Evolutionary conservation across 2,113 vertebrate genomes (phyloP).

Genomic region (Anser brachyrhynchus): DNA sequence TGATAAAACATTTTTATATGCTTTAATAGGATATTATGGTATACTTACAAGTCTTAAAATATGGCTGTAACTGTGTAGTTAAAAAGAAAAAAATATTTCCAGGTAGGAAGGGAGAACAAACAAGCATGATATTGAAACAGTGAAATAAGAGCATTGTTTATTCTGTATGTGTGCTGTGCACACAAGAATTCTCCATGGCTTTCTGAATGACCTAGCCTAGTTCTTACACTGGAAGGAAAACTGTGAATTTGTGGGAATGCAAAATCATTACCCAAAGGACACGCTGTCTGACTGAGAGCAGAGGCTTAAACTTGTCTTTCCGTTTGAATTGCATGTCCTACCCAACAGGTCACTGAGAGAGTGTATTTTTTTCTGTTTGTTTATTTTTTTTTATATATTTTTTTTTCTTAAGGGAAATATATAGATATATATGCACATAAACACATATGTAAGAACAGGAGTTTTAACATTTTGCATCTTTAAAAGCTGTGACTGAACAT

Average conservation of each 20-base stretch:
- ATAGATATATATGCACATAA: fast-evolving
- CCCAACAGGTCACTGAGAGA: not conserved
- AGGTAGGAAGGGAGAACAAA: not conserved
- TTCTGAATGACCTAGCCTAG: not conserved
- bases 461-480: not conserved
- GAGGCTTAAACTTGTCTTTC: not conserved
- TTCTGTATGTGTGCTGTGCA: not conserved
- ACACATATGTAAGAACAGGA: not conserved
- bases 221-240: not conserved
- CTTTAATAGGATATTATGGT: not conserved
- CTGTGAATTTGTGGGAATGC: not conserved
- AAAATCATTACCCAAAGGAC: not conserved
- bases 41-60: not conserved
- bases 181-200: not conserved
- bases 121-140: not conserved
- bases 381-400: too few species aligned
- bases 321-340: not conserved
- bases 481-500: not conserved
- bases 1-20: not conserved
- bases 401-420: not conserved
- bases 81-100: not conserved
- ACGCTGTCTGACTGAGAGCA: not conserved
- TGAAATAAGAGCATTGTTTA: not conserved
- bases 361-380: not conserved
- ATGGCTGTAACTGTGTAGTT: not conserved